These are phyloP conservation scores for Oligia fasciuncula DNA, from an alignment of 2,888 invertebrate genomes.

Conservation along the genomic window DNA sequence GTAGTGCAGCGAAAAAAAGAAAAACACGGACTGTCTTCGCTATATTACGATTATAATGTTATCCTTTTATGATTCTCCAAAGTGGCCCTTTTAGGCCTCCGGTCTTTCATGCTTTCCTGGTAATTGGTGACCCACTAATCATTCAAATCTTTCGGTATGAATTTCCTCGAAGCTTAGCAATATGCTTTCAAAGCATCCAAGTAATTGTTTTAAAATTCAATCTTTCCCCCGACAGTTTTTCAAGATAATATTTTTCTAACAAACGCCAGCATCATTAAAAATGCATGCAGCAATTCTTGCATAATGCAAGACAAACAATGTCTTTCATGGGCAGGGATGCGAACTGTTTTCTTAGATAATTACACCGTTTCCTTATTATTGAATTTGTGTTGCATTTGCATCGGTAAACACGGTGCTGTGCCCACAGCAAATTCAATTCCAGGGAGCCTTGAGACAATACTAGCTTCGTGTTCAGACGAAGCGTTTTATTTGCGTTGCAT, in stretches of 20 bases:
- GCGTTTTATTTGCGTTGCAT: conserved; percentile 5
- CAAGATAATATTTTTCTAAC: not conserved
- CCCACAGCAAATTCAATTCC: conserved; percentile 29
- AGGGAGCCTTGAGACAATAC: conserved; percentile 11
- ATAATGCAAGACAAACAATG: conserved; percentile 6
- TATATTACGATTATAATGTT: too few relatives aligned
- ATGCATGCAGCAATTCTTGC: conserved; percentile 7
- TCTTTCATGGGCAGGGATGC: not conserved
- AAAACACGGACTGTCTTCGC: too few relatives aligned
- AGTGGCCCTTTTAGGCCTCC: too few relatives aligned
- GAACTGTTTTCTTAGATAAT: conserved; percentile 20
- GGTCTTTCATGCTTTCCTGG: not conserved
- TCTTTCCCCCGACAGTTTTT: not conserved
- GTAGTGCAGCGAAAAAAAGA: too few relatives aligned
- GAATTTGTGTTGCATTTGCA: conserved; percentile 39
- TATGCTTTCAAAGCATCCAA: not conserved
- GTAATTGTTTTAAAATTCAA: not conserved
- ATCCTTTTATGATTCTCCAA: too few relatives aligned
- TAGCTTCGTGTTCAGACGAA: conserved; percentile 18
- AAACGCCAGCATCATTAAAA: not conserved
- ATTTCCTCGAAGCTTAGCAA: not conserved
- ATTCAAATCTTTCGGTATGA: not conserved
- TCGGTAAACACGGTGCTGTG: conserved; percentile 20
- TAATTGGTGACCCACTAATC: not conserved
- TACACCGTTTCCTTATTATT: conserved; percentile 30